Percentiles rank a stretch among this genome's conserved stretches.
Conservation (phyloP, 2,888 invertebrate genomes). For the Phasia obesa region DNA sequence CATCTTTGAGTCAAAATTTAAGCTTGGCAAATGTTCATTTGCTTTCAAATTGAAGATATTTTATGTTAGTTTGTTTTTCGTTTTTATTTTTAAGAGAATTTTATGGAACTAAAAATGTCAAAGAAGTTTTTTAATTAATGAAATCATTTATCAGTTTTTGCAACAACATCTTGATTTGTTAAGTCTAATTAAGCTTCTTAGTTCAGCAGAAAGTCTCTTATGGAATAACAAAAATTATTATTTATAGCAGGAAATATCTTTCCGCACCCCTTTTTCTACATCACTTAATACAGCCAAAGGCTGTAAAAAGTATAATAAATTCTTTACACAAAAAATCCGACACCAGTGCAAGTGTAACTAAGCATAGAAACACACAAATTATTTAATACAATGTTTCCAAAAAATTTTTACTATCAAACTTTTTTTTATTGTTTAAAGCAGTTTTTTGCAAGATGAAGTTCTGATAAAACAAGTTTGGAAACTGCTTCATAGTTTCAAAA, state of each 20-base stretch:
- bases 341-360: constrained; percentile 15
- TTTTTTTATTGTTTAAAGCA: background rate
- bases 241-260: constrained; percentile 35
- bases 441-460: background rate
- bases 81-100: too few species aligned
- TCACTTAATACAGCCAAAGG: constrained; percentile 17
- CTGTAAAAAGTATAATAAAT: constrained; percentile 33
- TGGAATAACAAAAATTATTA: constrained; percentile 9
- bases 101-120: too few species aligned
- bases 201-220: background rate
- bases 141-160: too few species aligned
- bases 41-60: too few species aligned
- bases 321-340: constrained; percentile 17
- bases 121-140: too few species aligned
- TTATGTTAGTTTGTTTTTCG: too few species aligned
- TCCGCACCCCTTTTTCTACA: constrained; percentile 29
- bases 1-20: too few species aligned
- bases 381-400: constrained; percentile 31
- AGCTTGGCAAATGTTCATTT: too few species aligned
- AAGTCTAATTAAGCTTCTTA: constrained; percentile 22
- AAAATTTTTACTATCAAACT: background rate
- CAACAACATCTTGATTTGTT: background rate
- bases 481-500: too few species aligned
- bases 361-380: constrained; percentile 11
- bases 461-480: too few species aligned